A percentile compares a stretch with the other conserved stretches of the same genome.
These are phyloP conservation scores for Philereme vetulata DNA, from an alignment of 2,888 invertebrate genomes.

Conservation along the genomic window DNA sequence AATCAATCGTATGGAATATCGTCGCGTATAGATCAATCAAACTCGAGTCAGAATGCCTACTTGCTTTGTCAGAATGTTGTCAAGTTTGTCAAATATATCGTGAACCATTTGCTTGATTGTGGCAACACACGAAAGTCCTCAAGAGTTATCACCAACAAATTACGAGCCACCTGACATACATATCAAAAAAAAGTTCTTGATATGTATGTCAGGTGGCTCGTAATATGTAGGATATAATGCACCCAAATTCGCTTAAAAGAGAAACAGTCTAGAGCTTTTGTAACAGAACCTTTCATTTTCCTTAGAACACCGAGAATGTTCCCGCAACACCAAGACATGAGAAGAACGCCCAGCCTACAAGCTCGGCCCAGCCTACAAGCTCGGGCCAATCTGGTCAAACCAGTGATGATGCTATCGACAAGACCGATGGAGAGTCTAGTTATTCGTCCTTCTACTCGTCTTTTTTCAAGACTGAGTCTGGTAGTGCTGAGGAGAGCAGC, in stretches of 20 bases:
- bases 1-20: too few relatives aligned
- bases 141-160: too few relatives aligned
- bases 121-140: too few relatives aligned
- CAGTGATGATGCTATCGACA: slow-evolving; percentile 54
- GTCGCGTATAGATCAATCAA: too few relatives aligned
- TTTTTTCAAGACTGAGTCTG: slow-evolving; percentile 86
- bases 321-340: slow-evolving; percentile 16
- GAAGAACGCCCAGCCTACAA: not conserved
- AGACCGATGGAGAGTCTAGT: slow-evolving; percentile 81
- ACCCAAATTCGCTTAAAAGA: not conserved
- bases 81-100: too few relatives aligned
- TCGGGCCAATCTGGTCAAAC: slow-evolving; percentile 26
- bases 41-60: too few relatives aligned
- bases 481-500: slow-evolving; percentile 65
- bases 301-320: slow-evolving; percentile 48
- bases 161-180: too few relatives aligned
- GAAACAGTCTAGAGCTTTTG: not conserved
- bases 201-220: too few relatives aligned
- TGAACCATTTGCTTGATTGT: too few relatives aligned
- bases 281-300: slow-evolving; percentile 28
- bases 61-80: too few relatives aligned
- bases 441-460: slow-evolving; percentile 88
- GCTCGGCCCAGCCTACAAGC: not conserved
- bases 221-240: too few relatives aligned
- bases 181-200: too few relatives aligned